Conservation (phyloP, 2,888 invertebrate species). For the Plebejus anna region DNA sequence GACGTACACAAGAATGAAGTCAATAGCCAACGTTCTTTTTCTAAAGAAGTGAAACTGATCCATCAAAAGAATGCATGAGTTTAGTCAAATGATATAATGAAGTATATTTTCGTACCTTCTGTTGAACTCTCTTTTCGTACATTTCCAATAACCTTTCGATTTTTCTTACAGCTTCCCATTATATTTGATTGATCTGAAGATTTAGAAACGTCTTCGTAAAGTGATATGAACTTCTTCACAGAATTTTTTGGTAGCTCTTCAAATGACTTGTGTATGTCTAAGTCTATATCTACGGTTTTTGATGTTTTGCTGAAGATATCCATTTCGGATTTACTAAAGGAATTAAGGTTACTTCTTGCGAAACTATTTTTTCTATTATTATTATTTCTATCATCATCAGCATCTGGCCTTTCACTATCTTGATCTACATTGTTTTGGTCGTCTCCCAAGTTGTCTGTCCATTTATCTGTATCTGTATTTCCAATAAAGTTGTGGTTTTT, state of each 20-base stretch:
- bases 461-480: neutral
- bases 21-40: neutral
- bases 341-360: constrained; percentile 47
- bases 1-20: neutral
- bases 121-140: constrained; percentile 18
- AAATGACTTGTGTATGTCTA: constrained; percentile 68
- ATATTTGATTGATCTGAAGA: constrained; percentile 33
- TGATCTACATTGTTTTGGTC: neutral
- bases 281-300: constrained; percentile 48
- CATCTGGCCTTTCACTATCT: neutral
- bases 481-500: neutral
- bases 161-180: constrained; percentile 5
- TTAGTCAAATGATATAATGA: constrained; percentile 5
- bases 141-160: constrained; percentile 3
- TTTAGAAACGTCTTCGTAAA: constrained; percentile 57
- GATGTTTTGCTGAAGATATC: constrained; percentile 68
- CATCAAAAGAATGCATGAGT: neutral
- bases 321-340: constrained; percentile 74
- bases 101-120: constrained; percentile 16
- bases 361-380: neutral
- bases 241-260: constrained; percentile 69
- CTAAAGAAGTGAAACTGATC: neutral
- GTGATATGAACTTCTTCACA: constrained; percentile 66
- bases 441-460: neutral
- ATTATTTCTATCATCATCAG: neutral